These are phyloP conservation scores for Pelobates fuscus DNA, from an alignment of 2,113 vertebrate genomes.

Conservation along the genomic window DNA sequence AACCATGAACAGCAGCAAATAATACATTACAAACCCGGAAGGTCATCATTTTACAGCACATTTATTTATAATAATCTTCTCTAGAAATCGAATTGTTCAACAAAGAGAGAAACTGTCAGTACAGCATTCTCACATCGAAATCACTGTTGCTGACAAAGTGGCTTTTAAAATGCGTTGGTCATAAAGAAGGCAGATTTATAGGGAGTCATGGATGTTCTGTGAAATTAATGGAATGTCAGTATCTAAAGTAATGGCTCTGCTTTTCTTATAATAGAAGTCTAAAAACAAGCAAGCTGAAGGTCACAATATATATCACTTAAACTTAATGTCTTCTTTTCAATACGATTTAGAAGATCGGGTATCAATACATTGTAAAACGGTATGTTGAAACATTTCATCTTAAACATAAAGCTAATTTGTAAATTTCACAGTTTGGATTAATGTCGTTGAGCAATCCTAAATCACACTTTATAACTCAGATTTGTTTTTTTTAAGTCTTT, in stretches of 20 bases:
- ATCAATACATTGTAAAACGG: too few species aligned
- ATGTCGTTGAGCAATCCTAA: neutral
- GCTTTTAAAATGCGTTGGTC: neutral
- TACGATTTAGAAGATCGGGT: too few species aligned
- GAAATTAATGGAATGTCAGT: neutral
- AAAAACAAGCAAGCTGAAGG: too few species aligned
- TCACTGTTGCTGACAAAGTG: neutral
- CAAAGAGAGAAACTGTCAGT: neutral
- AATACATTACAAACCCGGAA: too few species aligned
- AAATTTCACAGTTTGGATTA: too few species aligned
- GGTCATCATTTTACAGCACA: neutral
- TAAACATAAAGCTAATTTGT: neutral
- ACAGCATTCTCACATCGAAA: neutral
- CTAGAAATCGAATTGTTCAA: neutral
- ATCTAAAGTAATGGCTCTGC: too few species aligned
- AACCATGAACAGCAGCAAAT: too few species aligned
- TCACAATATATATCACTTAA: too few species aligned
- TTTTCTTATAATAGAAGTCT: too few species aligned
- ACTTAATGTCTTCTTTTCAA: too few species aligned
- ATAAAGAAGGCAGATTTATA: neutral
- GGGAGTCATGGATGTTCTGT: neutral
- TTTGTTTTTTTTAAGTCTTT: slow-evolving; percentile 17
- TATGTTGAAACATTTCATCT: neutral
- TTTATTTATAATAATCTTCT: neutral
- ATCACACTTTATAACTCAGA: slow-evolving; percentile 50